A percentile compares a stretch with the other conserved stretches of the same genome.
Evolutionary conservation across 2,888 invertebrate species (phyloP).

Genomic region (Dryocosmus kuriphilus): DNA sequence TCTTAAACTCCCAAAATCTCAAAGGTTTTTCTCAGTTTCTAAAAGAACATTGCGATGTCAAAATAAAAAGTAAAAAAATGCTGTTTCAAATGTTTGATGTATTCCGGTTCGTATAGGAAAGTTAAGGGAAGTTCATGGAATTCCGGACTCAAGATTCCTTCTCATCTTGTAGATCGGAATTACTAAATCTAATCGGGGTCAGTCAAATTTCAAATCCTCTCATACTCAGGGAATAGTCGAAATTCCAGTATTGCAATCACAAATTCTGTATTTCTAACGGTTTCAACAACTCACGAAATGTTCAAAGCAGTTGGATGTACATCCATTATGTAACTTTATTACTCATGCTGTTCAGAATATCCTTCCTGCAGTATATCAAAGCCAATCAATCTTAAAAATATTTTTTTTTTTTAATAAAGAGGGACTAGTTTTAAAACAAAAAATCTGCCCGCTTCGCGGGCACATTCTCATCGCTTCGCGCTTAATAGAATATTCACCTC

Average conservation of each 20-base stretch:
- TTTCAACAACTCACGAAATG: background rate
- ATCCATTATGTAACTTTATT: background rate
- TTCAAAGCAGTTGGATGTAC: background rate
- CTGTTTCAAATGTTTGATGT: too few species aligned
- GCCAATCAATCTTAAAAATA: background rate
- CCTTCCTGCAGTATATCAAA: background rate
- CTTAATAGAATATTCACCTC: too few species aligned
- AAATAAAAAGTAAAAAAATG: background rate
- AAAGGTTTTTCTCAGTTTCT: too few species aligned
- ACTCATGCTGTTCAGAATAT: background rate
- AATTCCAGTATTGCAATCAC: constrained; percentile 41
- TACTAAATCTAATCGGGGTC: constrained; percentile 52
- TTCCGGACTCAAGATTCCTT: constrained; percentile 1
- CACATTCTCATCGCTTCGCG: too few species aligned
- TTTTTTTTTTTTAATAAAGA: too few species aligned
- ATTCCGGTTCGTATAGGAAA: background rate
- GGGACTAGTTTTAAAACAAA: too few species aligned
- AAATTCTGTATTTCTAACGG: background rate
- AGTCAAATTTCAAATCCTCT: constrained; percentile 40
- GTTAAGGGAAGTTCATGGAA: background rate
- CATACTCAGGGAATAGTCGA: constrained; percentile 47
- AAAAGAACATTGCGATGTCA: background rate
- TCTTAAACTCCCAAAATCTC: too few species aligned
- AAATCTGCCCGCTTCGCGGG: too few species aligned
- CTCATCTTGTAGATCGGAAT: constrained; percentile 7